phyloP scores from a whole-genome alignment of 2,797 vertebrate species.

The Sorex maritimensis region DNA sequence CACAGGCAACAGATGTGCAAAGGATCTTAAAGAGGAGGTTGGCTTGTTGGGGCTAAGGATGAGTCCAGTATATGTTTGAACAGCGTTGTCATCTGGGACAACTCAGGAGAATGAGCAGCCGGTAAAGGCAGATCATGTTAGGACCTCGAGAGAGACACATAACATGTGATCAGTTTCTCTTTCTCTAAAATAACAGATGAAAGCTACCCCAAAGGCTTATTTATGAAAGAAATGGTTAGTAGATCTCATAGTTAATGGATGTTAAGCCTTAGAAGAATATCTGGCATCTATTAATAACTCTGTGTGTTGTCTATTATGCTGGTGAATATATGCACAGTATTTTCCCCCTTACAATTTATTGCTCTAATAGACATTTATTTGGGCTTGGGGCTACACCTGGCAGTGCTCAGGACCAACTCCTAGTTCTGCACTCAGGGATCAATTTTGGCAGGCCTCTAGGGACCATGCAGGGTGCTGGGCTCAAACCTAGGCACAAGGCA shows the following conservation, averaged over 20 bases:
- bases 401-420: too few species aligned
- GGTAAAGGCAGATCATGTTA: neutral
- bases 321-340: neutral
- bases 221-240: neutral
- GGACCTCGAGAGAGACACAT: neutral
- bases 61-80: neutral
- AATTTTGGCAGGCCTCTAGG: too few species aligned
- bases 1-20: neutral
- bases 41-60: neutral
- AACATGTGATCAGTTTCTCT: neutral
- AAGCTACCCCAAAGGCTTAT: neutral
- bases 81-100: neutral
- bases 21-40: neutral
- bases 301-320: neutral
- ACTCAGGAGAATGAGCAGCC: neutral
- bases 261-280: neutral
- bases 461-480: neutral
- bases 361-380: neutral
- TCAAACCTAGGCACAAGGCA: neutral
- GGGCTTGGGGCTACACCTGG: too few species aligned
- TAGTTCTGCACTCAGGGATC: too few species aligned
- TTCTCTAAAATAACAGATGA: conserved; percentile 22
- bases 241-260: neutral
- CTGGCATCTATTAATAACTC: neutral
- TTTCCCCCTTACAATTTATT: neutral